phyloP scores from a whole-genome alignment of 2,888 invertebrate genomes.

The Exocentrus adspersus region DNA sequence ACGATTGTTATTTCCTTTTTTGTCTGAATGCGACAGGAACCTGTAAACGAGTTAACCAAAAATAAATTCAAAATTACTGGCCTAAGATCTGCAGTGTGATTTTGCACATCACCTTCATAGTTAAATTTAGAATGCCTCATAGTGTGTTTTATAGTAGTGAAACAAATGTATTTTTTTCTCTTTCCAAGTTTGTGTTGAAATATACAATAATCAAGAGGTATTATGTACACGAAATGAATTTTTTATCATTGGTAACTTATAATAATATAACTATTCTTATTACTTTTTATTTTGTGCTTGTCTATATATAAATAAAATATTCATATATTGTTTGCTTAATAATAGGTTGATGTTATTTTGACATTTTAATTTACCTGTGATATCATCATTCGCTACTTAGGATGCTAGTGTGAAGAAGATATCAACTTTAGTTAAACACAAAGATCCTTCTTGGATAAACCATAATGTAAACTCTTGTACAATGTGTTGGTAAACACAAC shows the following conservation, averaged over 20 bases:
- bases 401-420: too few species aligned
- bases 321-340: slow-evolving; percentile 21
- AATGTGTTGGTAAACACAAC: too few species aligned
- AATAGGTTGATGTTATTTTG: slow-evolving; percentile 4
- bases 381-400: too few species aligned
- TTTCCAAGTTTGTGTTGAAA: slow-evolving; percentile 27
- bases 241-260: slow-evolving; percentile 38
- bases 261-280: slow-evolving; percentile 23
- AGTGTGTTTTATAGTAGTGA: slow-evolving; percentile 14
- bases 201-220: slow-evolving; percentile 30
- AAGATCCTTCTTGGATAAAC: too few species aligned
- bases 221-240: slow-evolving; percentile 34
- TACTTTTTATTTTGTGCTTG: slow-evolving; percentile 18
- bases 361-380: neutral
- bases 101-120: slow-evolving; percentile 35
- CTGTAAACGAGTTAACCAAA: slow-evolving; percentile 31
- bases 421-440: too few species aligned
- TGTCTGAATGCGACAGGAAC: neutral
- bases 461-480: too few species aligned
- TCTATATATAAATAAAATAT: slow-evolving; percentile 23
- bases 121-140: slow-evolving; percentile 33
- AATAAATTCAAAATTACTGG: slow-evolving; percentile 34
- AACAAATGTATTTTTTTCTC: slow-evolving; percentile 18
- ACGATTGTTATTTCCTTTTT: neutral
- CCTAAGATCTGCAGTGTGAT: slow-evolving; percentile 21